phyloP scores from a whole-genome alignment of 2,888 invertebrate species.

The Candidula unifasciata region DNA sequence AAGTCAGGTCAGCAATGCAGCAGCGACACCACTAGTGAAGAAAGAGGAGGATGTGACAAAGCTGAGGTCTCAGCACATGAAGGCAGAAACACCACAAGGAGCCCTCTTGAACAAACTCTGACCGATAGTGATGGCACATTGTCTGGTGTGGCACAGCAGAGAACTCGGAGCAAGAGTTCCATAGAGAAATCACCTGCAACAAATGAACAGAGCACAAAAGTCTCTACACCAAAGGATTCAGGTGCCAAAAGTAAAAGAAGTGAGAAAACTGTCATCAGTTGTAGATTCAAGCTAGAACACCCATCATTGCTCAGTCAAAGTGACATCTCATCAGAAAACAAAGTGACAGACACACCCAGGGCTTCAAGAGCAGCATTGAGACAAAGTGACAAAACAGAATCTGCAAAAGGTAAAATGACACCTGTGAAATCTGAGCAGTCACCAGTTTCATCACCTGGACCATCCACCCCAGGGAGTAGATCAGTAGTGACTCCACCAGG shows the following conservation, averaged over 20 bases:
- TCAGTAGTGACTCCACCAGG: not conserved
- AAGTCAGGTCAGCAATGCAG: not conserved
- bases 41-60: not conserved
- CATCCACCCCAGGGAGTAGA: not conserved
- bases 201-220: not conserved
- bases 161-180: constrained; percentile 16
- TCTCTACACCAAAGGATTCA: not conserved
- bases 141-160: not conserved
- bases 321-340: not conserved
- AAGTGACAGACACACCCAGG: not conserved
- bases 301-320: not conserved
- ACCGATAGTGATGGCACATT: not conserved
- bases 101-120: not conserved
- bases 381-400: not conserved
- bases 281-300: not conserved
- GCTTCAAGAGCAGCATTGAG: not conserved
- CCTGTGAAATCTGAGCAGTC: constrained; percentile 1
- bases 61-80: not conserved
- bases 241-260: not conserved
- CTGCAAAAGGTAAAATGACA: not conserved
- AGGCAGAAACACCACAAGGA: not conserved
- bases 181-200: not conserved
- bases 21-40: not conserved
- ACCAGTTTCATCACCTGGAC: not conserved
- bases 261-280: not conserved